These are phyloP conservation scores for Epinephelus cyanopodus DNA, from an alignment of 2,113 vertebrate genomes.

Conservation along the genomic window DNA sequence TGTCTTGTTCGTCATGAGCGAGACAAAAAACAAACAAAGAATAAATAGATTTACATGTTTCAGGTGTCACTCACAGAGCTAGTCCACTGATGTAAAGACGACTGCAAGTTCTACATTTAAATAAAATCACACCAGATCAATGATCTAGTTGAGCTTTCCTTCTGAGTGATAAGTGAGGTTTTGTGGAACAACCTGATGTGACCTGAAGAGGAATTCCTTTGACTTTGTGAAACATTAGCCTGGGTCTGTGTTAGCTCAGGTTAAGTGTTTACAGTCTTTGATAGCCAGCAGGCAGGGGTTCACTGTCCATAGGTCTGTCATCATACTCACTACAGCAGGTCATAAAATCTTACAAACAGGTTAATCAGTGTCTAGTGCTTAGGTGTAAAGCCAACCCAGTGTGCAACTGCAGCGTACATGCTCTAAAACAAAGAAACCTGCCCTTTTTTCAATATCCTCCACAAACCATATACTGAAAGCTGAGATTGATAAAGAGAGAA, in stretches of 20 bases:
- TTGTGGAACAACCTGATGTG: slow-evolving; percentile 39
- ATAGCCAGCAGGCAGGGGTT: slow-evolving; percentile 54
- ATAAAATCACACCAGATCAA: slow-evolving; percentile 6
- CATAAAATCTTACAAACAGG: slow-evolving; percentile 68
- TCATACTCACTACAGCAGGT: slow-evolving; percentile 32
- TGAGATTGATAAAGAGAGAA: slow-evolving; percentile 1
- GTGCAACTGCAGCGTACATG: slow-evolving; percentile 39
- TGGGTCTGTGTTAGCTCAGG: slow-evolving; percentile 66
- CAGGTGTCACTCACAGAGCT: not conserved
- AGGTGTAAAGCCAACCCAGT: slow-evolving; percentile 42
- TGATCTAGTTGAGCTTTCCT: not conserved
- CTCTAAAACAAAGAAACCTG: slow-evolving; percentile 41
- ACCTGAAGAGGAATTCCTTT: slow-evolving; percentile 55
- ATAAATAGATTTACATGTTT: not conserved
- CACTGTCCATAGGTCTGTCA: slow-evolving; percentile 62
- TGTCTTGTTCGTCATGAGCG: slow-evolving; percentile 12
- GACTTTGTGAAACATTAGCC: slow-evolving; percentile 72
- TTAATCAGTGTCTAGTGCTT: slow-evolving; percentile 71
- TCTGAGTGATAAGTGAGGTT: slow-evolving; percentile 32
- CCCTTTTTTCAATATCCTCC: slow-evolving; percentile 6
- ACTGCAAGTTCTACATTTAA: not conserved
- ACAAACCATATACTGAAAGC: not conserved
- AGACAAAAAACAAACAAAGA: slow-evolving; percentile 16
- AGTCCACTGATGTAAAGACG: not conserved
- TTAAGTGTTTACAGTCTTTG: slow-evolving; percentile 73